phyloP scores from a whole-genome alignment of 64 coral and sea anemone genomes.

The Cladopsammia gracilis region DNA sequence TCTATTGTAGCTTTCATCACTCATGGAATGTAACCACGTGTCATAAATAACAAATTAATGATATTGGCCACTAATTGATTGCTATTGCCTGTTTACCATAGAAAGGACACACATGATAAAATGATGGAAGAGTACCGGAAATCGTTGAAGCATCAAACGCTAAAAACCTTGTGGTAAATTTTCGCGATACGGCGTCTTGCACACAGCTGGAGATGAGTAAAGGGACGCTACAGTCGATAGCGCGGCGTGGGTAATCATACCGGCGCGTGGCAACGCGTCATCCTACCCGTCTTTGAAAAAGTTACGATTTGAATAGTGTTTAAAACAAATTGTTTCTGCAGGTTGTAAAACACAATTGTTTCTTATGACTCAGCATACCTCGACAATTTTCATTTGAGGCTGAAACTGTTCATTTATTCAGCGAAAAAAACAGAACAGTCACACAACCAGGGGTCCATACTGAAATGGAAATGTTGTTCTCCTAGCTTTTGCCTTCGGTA shows the following conservation, averaged over 20 bases:
- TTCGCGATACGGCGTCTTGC: not conserved
- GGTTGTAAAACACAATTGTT: not conserved
- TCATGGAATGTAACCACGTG: slow-evolving; percentile 7
- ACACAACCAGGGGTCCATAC: no score
- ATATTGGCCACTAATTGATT: no score
- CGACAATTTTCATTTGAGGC: no score
- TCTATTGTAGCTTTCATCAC: not conserved
- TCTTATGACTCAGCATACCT: no score
- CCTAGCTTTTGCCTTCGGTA: not conserved
- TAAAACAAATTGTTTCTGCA: not conserved
- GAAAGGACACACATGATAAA: not conserved
- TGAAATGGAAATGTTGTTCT: no score
- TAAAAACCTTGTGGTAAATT: no score
- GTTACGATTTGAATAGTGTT: not conserved
- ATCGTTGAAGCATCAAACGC: not conserved
- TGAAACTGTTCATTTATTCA: no score
- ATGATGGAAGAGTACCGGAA: not conserved
- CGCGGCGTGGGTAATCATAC: not conserved
- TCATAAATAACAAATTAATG: not conserved
- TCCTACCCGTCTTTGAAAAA: not conserved
- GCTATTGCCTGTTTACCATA: not conserved
- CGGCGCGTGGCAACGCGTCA: not conserved
- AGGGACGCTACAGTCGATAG: not conserved
- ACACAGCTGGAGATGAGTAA: slow-evolving; percentile 16
- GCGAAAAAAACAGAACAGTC: no score